phyloP scores from a whole-genome alignment of 2,797 vertebrate genomes.

The Coccyzus lansbergi region DNA sequence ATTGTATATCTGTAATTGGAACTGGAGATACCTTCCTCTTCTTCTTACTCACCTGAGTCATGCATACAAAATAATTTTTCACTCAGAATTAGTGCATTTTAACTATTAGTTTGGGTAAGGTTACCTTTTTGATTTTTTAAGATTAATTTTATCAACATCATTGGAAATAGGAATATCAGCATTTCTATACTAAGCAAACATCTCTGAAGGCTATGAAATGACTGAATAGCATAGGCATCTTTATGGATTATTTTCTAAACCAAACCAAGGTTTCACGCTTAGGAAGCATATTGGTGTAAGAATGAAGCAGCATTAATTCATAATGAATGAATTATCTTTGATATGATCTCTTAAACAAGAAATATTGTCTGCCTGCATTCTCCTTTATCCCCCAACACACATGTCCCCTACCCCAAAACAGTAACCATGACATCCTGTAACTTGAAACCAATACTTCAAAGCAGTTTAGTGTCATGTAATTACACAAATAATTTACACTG shows the following conservation, averaged over 20 bases:
- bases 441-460: conserved; percentile 72
- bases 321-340: conserved; percentile 38
- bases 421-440: conserved; percentile 71
- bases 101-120: background rate
- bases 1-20: background rate
- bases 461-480: conserved; percentile 47
- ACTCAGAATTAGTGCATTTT: background rate
- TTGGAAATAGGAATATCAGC: background rate
- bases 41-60: background rate
- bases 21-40: background rate
- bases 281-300: background rate
- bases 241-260: background rate
- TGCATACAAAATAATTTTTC: background rate
- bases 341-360: conserved; percentile 35
- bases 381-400: background rate
- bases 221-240: background rate
- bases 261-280: background rate
- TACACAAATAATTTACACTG: conserved; percentile 67
- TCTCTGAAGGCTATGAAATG: background rate
- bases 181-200: background rate
- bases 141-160: background rate
- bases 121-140: background rate
- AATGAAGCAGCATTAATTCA: no score
- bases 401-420: conserved; percentile 2
- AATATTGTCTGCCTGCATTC: background rate